These are phyloP conservation scores for Vultur gryphus DNA, from an alignment of 2,797 vertebrate species.

Conservation along the genomic window DNA sequence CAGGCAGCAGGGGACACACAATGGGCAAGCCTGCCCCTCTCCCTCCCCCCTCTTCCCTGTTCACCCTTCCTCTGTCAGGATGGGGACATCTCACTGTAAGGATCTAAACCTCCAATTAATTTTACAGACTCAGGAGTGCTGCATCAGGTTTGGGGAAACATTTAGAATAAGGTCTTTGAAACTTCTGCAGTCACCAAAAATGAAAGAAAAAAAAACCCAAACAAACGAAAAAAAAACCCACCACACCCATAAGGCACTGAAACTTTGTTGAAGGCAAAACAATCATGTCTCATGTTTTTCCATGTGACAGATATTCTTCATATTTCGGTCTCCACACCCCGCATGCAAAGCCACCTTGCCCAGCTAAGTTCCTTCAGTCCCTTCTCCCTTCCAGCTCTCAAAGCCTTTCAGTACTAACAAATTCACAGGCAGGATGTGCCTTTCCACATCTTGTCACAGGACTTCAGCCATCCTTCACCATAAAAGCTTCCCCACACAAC, in stretches of 20 bases:
- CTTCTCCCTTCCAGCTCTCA: background rate
- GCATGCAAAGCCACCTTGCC: background rate
- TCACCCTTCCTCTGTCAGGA: background rate
- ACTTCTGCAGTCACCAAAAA: background rate
- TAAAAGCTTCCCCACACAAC: background rate
- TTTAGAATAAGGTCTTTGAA: background rate
- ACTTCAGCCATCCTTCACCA: background rate
- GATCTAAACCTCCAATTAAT: background rate
- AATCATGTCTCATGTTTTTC: background rate
- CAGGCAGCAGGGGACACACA: background rate
- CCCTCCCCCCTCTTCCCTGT: background rate
- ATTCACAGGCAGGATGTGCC: background rate
- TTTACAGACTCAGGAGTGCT: background rate
- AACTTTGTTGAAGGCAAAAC: background rate
- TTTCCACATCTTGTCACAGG: background rate
- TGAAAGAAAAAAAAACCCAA: background rate
- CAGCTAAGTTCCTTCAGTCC: background rate
- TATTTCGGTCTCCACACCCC: background rate
- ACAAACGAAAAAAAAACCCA: background rate
- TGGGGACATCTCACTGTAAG: background rate
- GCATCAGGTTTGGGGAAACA: background rate
- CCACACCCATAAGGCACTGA: background rate
- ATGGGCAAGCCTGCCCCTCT: background rate
- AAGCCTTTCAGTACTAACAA: background rate
- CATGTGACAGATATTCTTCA: background rate